Percentiles rank a stretch among this genome's conserved stretches.
Evolutionary conservation across 1,140 invertebrate species (phyloP).

Genomic region (Drusus annulatus): DNA sequence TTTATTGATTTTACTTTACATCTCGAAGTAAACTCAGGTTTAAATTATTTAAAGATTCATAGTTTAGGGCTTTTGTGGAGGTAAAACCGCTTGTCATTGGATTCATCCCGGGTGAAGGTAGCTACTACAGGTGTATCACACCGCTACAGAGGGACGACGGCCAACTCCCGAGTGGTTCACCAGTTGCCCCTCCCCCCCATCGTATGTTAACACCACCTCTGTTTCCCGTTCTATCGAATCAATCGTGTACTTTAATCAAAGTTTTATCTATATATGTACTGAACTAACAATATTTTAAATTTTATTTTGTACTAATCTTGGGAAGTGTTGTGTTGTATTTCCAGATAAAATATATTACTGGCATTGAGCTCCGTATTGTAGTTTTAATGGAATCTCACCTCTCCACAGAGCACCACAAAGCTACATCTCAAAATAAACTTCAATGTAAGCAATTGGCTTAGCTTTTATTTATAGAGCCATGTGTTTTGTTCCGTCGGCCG

Average conservation of each 20-base stretch:
- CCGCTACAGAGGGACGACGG: background rate
- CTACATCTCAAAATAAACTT: constrained; percentile 53
- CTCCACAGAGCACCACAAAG: constrained; percentile 27
- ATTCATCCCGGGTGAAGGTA: constrained; percentile 21
- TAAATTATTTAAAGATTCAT: constrained; percentile 47
- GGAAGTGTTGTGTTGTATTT: constrained; percentile 73
- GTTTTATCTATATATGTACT: constrained; percentile 72
- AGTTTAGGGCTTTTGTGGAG: constrained; percentile 48
- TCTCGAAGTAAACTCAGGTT: constrained; percentile 34
- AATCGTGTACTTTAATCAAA: constrained; percentile 72
- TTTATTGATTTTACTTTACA: constrained; percentile 57
- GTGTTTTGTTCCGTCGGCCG: constrained; percentile 35
- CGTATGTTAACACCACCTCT: constrained; percentile 60
- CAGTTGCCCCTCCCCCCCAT: constrained; percentile 58
- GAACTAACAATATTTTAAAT: constrained; percentile 74
- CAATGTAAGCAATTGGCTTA: constrained; percentile 49
- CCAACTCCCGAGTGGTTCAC: background rate
- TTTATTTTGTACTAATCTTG: constrained; percentile 74
- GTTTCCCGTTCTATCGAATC: constrained; percentile 66
- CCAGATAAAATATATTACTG: constrained; percentile 71
- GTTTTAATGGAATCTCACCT: constrained; percentile 62
- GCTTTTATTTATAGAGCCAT: constrained; percentile 54
- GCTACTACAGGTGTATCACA: constrained; percentile 53
- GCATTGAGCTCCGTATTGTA: constrained; percentile 72
- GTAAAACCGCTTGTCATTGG: constrained; percentile 31